phyloP scores from a whole-genome alignment of 2,113 vertebrate genomes.

The Daubentonia madagascariensis region DNA sequence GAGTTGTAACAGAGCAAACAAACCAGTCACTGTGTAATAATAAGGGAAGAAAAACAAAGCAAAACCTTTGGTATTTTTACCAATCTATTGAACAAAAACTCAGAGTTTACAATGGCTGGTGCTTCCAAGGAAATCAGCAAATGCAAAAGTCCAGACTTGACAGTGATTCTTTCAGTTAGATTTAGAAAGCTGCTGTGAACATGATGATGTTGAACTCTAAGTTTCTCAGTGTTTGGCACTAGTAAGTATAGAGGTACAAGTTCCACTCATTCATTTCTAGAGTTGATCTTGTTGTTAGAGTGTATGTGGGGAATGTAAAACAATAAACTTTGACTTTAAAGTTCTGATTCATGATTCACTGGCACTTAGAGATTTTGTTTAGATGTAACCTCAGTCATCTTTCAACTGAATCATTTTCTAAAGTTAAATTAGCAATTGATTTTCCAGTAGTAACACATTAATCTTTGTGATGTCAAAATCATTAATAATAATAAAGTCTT shows the following conservation, averaged over 20 bases:
- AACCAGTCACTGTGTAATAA: not conserved
- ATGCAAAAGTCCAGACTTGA: not conserved
- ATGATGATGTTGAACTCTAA: not conserved
- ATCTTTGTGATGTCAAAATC: conserved; percentile 18
- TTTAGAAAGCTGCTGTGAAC: not conserved
- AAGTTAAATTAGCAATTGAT: conserved; percentile 41
- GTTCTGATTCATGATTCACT: not conserved
- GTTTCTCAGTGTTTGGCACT: not conserved
- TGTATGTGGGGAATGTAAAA: not conserved
- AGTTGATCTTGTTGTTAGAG: not conserved
- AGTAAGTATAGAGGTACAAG: not conserved
- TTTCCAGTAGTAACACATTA: conserved; percentile 29
- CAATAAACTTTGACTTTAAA: not conserved
- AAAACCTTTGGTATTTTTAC: not conserved
- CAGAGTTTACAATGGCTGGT: not conserved
- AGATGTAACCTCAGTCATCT: not conserved
- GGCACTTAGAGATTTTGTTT: not conserved
- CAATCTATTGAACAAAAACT: not conserved
- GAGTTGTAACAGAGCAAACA: not conserved
- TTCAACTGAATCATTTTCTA: conserved; percentile 39
- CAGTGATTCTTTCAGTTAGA: not conserved
- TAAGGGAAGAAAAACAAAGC: not conserved
- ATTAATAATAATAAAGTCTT: conserved; percentile 30
- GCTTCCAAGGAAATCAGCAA: not conserved
- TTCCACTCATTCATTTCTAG: not conserved